Base-by-base conservation (phyloP, 2,888 invertebrate genomes). In the Acronicta alni region DNA sequence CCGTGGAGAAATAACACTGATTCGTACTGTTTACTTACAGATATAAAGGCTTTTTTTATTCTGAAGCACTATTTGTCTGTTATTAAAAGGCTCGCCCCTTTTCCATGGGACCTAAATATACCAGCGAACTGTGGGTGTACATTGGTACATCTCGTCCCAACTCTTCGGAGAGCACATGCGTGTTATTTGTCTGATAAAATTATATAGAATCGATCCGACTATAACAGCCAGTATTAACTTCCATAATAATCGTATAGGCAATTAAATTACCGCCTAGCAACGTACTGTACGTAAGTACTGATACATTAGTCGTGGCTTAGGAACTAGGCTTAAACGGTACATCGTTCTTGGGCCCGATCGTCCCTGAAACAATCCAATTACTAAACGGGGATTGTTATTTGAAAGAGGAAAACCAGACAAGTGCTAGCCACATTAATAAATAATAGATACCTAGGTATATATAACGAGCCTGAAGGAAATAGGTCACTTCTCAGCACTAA, bases 311-410 rank as follows among this genome's bases (percentile, higher is more conserved):
- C 39, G 47, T 43, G 41, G 32, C 51, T 44, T 44, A 54, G 47
- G 20, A 47, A 64, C 49, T 53, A 61, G 45, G 52, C 51, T 51
- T 55, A 49, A 41, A 62, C 61, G 54, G 57, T 62, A 70, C 59
- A 72, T 52, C 55, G 69, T 66, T 73, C 57, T 61, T 73, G 51
- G 52, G 66, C 73, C 81, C 79, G 80, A 86, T 86, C 80, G 79
- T 74, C 76, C 80, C 81, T 77, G 81, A 84, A 83, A 77, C 84
- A 84, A 89, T 89, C 83, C 82, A 86, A 88, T 89, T 88, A 89
- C 79, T 66, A 74, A 78, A 82, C 74, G 75, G 72, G 57, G 71
- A 79, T 78, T 77, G 77, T 82, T 83, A 85, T 85, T 80, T 75
- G 80, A 82, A 76, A 70, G 70, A 67, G 65, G 62, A 72, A 70